Base-by-base conservation (phyloP, 2,888 invertebrate species). In the Merodon equestris region DNA sequence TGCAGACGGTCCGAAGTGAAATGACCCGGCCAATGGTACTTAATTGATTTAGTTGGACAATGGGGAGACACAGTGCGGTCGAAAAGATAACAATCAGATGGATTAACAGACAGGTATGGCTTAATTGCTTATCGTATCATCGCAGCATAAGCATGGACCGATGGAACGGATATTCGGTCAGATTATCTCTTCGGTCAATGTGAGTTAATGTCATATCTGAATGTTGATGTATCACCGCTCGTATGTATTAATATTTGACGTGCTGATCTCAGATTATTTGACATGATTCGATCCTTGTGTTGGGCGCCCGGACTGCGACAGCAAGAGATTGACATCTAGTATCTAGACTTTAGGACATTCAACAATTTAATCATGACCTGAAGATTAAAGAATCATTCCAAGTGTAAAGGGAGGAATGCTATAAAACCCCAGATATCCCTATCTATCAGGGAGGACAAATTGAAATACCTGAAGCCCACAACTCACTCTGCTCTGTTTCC, bases 51-150 rank as follows among this genome's bases (percentile, higher is more conserved):
- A 72, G 61, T 61, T 67, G 60, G 56, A 54, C 66, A 61, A 38
- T 3, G 38, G 60, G 48, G 56, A 34, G 50, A 56, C 38, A 50
- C 71, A 45, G 12, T 64, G 58, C 56, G 27, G 27, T 27, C 27
- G 27, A 27, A 27, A 27, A 27, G 27, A 27, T 27, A 27, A 27
- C 27, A 2, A 27, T 27, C 27, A 27, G 27, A 27, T 54, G 48
- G 66, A 60, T 57, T 61, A 27, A 34, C 51, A 27, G 72, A 77
- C 67, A 72, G 34, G 44, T 51, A 72, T 67, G 56, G 51, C 58
- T 72, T 77, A 77, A 77, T 77, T 27, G 27, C 76, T 66, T 66
- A 72, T 77, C 72, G 72, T 64, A 72, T 72, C 66, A 77, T 77
- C 72, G 61, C 50, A 58, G 50, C 60, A n/a, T 61, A 40, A 15